A percentile compares a stretch with the other conserved stretches of the same genome.
Evolutionary conservation across 1,140 invertebrate genomes (phyloP).

Genomic region (Aphidius ervi): DNA sequence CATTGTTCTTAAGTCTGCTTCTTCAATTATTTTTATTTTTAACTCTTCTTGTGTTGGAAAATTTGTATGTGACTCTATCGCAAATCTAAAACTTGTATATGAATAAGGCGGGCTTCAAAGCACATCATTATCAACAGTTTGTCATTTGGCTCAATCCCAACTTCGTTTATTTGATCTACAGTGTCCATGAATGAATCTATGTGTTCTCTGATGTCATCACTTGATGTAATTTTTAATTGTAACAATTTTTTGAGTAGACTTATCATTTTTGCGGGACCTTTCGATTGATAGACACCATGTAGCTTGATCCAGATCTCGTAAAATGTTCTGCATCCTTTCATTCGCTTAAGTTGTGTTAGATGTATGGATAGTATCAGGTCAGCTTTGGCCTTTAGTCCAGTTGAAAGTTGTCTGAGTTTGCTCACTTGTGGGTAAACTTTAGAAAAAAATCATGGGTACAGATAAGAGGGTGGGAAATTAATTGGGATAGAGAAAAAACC

Average conservation of each 20-base stretch:
- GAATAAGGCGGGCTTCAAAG: background rate
- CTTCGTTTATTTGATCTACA: too few relatives aligned
- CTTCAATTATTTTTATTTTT: constrained; percentile 23
- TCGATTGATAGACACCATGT: constrained; percentile 21
- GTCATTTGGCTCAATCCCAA: constrained; percentile 6
- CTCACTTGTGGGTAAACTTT: too few relatives aligned
- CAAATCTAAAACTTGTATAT: constrained; percentile 34
- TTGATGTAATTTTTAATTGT: constrained; percentile 26
- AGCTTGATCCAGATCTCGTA: constrained; percentile 23
- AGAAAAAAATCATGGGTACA: too few relatives aligned
- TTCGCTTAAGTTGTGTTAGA: constrained; percentile 27
- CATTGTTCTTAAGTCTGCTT: constrained; percentile 26
- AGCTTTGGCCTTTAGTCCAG: constrained; percentile 27
- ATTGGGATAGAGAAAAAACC: too few relatives aligned
- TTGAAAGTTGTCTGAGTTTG: constrained; percentile 26
- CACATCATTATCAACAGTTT: constrained; percentile 9
- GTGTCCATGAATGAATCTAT: too few relatives aligned
- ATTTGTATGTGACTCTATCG: constrained; percentile 28
- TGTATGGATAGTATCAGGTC: constrained; percentile 29
- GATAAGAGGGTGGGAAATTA: too few relatives aligned
- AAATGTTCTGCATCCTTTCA: constrained; percentile 22
- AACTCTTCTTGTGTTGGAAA: constrained; percentile 15
- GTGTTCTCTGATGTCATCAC: constrained; percentile 6
- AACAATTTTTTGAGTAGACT: constrained; percentile 21
- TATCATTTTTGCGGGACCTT: constrained; percentile 18